Evolutionary conservation across 2,797 vertebrate species (phyloP).

Genomic region (Oreochromis mossambicus): DNA sequence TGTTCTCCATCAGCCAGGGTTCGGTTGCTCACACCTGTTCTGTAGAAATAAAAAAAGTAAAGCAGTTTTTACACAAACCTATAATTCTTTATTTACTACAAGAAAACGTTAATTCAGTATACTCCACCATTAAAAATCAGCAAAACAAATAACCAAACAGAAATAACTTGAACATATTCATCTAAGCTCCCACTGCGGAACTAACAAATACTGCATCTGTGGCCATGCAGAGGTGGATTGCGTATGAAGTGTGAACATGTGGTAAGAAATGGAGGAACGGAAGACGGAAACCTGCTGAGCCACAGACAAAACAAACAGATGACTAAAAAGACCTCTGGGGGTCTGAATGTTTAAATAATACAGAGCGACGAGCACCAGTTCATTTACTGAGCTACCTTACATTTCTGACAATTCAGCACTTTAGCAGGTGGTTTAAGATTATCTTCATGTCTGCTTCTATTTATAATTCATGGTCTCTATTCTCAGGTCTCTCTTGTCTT

Average conservation of each 20-base stretch:
- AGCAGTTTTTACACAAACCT: not conserved
- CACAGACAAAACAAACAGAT: not conserved
- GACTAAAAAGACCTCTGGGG: not conserved
- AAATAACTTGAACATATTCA: not conserved
- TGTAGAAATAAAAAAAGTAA: not conserved
- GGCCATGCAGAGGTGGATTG: not conserved
- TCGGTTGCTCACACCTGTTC: conserved; percentile 15
- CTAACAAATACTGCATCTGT: not conserved
- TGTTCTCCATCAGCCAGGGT: not conserved
- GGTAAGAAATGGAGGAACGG: not conserved
- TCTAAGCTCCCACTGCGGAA: not conserved
- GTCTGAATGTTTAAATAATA: not conserved
- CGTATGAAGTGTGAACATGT: not conserved
- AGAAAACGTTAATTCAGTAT: not conserved
- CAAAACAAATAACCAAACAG: not conserved
- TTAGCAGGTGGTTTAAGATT: not conserved
- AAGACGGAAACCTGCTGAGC: conserved; percentile 24
- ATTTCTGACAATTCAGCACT: not conserved
- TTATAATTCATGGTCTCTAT: not conserved
- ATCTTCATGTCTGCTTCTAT: not conserved
- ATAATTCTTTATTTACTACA: not conserved
- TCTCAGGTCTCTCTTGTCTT: too few relatives aligned
- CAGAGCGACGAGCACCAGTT: not conserved
- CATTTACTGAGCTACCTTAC: not conserved
- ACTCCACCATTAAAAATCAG: not conserved